phyloP scores from a whole-genome alignment of 1,140 invertebrate genomes.

The Aphidius gifuensis region DNA sequence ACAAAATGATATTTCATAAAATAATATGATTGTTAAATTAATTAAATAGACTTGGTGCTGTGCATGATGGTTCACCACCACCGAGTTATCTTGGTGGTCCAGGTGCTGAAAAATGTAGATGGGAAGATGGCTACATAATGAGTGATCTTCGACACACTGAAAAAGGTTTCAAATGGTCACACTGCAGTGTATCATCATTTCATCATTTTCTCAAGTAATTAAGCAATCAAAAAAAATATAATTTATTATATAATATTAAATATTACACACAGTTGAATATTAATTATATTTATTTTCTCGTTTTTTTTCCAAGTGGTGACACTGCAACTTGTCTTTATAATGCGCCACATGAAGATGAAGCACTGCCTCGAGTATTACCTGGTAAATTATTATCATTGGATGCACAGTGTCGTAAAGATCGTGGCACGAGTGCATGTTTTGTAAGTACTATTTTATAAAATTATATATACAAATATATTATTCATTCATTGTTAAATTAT shows the following conservation, averaged over 20 bases:
- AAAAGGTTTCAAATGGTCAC: conserved; percentile 91
- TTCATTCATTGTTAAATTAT: not conserved
- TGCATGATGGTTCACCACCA: conserved; percentile 91
- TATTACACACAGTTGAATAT: not conserved
- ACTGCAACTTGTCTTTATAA: conserved; percentile 92
- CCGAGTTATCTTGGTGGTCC: conserved; percentile 91
- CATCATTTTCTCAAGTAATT: conserved; percentile 92
- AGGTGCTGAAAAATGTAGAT: conserved; percentile 91
- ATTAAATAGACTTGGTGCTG: conserved; percentile 75
- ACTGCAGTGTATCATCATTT: conserved; percentile 90
- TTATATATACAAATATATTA: conserved; percentile 6
- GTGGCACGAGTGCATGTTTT: conserved; percentile 87
- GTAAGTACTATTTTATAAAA: conserved; percentile 56
- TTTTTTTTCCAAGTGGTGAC: conserved; percentile 70
- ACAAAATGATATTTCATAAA: conserved; percentile 6
- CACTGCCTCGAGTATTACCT: conserved; percentile 81
- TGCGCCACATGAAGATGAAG: conserved; percentile 89
- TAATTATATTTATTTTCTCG: not conserved
- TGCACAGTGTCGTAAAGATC: conserved; percentile 88
- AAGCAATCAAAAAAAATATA: too few species aligned
- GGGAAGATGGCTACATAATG: conserved; percentile 97
- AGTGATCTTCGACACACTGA: conserved; percentile 91
- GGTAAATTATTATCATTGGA: conserved; percentile 86
- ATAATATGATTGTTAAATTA: not conserved
- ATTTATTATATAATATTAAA: not conserved